Evolutionary conservation across 1,140 invertebrate species (phyloP).

Genomic region (Euwallacea similis): DNA sequence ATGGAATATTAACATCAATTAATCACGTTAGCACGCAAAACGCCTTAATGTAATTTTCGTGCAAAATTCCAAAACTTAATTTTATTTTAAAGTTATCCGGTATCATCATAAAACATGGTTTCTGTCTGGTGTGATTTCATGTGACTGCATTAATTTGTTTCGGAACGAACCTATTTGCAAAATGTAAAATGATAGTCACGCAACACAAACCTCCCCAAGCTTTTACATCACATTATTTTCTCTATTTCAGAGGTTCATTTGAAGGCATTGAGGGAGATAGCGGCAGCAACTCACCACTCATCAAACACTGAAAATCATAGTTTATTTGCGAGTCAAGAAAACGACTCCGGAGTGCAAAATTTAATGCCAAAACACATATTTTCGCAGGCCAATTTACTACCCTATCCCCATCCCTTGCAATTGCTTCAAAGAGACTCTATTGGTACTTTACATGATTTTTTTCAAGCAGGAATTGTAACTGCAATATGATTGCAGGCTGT

Average conservation of each 20-base stretch:
- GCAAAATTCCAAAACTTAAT: constrained; percentile 27
- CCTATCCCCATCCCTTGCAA: constrained; percentile 7
- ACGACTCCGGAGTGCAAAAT: background rate
- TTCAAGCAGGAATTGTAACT: too few species aligned
- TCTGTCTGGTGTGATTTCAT: constrained; percentile 12
- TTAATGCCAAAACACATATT: constrained; percentile 9
- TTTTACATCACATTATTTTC: constrained; percentile 5
- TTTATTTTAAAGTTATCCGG: constrained; percentile 15
- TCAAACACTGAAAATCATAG: background rate
- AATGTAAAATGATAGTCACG: constrained; percentile 22
- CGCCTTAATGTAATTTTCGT: constrained; percentile 12
- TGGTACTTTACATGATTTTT: background rate
- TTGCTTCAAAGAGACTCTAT: constrained; percentile 5
- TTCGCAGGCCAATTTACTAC: constrained; percentile 10
- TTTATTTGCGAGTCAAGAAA: constrained; percentile 11
- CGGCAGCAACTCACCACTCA: background rate
- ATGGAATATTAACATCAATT: too few species aligned
- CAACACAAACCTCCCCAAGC: background rate
- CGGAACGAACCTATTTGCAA: constrained; percentile 21
- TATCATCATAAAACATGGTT: constrained; percentile 18
- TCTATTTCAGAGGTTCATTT: constrained; percentile 12
- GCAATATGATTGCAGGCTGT: too few species aligned
- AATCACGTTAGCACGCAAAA: background rate
- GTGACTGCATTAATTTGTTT: constrained; percentile 28
- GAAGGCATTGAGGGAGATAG: constrained; percentile 12